Conservation (phyloP, 1,140 invertebrate genomes). For the Drosophila ambigua region DNA sequence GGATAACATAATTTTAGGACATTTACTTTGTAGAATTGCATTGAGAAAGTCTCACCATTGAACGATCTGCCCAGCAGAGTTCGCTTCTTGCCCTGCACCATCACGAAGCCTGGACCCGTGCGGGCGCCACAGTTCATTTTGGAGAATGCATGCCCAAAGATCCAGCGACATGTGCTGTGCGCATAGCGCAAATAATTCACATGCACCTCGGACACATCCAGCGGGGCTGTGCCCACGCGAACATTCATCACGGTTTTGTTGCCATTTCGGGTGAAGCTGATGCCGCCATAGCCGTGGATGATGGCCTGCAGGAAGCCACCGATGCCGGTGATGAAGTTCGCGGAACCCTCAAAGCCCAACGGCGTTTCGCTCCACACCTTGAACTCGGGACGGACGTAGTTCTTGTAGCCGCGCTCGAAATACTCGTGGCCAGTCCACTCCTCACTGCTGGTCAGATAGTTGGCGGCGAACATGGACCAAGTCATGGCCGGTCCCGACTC, state of each 20-base stretch:
- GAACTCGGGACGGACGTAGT: conserved; percentile 85
- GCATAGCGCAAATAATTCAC: conserved; percentile 51
- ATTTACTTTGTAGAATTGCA: too few species aligned
- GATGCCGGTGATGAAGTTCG: conserved; percentile 86
- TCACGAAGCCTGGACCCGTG: conserved; percentile 18
- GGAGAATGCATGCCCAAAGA: conserved; percentile 14
- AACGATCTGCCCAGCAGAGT: conserved; percentile 33
- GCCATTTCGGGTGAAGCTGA: conserved; percentile 84
- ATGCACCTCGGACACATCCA: conserved; percentile 41
- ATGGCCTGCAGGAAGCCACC: conserved; percentile 86
- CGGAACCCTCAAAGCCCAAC: conserved; percentile 84
- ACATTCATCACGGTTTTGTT: conserved; percentile 25
- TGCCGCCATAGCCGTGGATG: conserved; percentile 85
- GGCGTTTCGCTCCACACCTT: conserved; percentile 85
- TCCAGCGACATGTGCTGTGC: conserved; percentile 27
- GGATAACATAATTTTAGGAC: not conserved
- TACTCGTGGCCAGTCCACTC: conserved; percentile 77
- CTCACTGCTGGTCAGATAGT: conserved; percentile 83
- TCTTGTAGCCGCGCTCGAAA: conserved; percentile 85
- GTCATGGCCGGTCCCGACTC: conserved; percentile 86
- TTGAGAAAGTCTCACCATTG: conserved; percentile 14
- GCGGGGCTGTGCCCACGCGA: conserved; percentile 11
- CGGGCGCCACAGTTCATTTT: conserved; percentile 19
- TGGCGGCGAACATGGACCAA: conserved; percentile 86
- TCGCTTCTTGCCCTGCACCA: conserved; percentile 51